Percentiles rank a stretch among this genome's conserved stretches.
These are phyloP conservation scores for Panopea generosa DNA, from an alignment of 2,888 invertebrate species.

Conservation along the genomic window DNA sequence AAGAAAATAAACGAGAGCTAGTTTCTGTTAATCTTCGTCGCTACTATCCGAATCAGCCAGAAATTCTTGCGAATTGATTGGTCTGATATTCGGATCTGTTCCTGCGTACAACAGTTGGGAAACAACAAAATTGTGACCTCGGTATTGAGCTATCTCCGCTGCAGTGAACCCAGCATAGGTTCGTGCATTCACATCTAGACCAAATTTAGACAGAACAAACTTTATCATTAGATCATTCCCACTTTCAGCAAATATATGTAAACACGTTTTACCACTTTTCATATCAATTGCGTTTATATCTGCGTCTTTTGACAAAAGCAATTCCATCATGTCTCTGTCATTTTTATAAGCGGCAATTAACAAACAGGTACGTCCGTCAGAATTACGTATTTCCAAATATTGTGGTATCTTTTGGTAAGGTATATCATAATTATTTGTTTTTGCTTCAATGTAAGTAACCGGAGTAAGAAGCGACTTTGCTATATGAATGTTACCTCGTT, in stretches of 20 bases:
- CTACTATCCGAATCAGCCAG: conserved; percentile 8
- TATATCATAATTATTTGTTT: conserved; percentile 39
- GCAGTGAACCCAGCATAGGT: conserved; percentile 47
- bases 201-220: conserved; percentile 13
- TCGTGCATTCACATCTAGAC: conserved; percentile 24
- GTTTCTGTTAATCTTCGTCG: too few relatives aligned
- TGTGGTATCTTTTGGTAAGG: conserved; percentile 50
- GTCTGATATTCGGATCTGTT: conserved; percentile 2
- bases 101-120: conserved; percentile 1
- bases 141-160: conserved; percentile 29
- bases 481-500: conserved; percentile 15
- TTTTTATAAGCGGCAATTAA: conserved; percentile 39
- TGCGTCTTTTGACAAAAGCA: conserved; percentile 32
- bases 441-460: conserved; percentile 46
- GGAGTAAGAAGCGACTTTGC: conserved; percentile 32
- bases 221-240: conserved; percentile 28
- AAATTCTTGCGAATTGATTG: conserved; percentile 5
- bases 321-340: conserved; percentile 35
- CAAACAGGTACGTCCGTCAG: conserved; percentile 42
- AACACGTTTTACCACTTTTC: conserved; percentile 44
- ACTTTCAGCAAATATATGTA: conserved; percentile 43
- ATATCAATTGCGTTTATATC: conserved; percentile 41
- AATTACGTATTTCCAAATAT: conserved; percentile 39
- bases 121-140: conserved; percentile 11
- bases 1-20: too few relatives aligned